Evolutionary conservation across 2,113 vertebrate species (phyloP), one percentile per base, ranked within the genome.

Genomic region (Elanus axillaris): DNA sequence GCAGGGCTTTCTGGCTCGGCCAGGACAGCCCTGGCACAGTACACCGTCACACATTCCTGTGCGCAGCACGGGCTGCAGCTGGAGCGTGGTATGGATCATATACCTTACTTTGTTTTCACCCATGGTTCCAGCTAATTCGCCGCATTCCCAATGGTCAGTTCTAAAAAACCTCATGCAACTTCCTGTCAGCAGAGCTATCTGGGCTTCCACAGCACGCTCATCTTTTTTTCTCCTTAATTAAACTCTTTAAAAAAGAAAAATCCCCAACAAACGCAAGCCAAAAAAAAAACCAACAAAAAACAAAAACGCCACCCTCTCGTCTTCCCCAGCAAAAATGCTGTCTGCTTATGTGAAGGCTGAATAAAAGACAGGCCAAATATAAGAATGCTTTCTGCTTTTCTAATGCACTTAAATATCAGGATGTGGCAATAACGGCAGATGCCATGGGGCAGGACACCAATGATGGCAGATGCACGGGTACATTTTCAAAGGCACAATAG

Each of bases 181-280:
- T 97, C 96, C 98, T 98, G 94, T 86, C 31, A 6, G 64, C 5
- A 6, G 75, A 95, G 82, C 68, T 87, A 94, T 81, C 80, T 80
- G 86, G 26, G 21, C 67, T 95, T 92, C 79, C 76, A 94, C 45
- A 47, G 38, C 4, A 3, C 1, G 6, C 66, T 82, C 62, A 84
- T 89, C 69, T 45, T 88, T 91, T 79, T 67, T 92, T 81, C 79
- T 85, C 86, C 86, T 94, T 67, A 96, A 94, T 89, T 71, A 83
- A 94, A 77, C 77, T 63, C 77, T 58, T 15, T 23, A 36, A 80
- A 58, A 82, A 69, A 16, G 20, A 81, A 67, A 67, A 84, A 73
- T 32, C n/a, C 36, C 38, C n/a, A 78, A 58, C 23, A 81, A 78
- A 88, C 2, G 4, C 22, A 69, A 87, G 74, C 43, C 31, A 75